These are phyloP conservation scores for Zaprionus inermis DNA, from an alignment of 1,140 invertebrate species.

Conservation along the genomic window DNA sequence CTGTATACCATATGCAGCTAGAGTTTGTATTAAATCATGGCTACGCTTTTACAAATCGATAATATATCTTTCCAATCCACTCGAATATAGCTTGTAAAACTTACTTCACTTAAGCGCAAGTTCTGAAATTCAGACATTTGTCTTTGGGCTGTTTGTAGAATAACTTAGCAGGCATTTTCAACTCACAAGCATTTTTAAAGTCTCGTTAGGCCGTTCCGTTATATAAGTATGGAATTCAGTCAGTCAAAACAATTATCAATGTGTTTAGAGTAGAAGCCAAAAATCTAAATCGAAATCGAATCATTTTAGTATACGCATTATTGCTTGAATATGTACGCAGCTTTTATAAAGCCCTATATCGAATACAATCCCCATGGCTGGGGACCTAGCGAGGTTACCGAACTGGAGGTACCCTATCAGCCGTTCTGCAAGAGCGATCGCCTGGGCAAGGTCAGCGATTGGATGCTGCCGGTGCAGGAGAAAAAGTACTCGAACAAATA, in stretches of 20 bases:
- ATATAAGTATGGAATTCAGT: background rate
- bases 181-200: background rate
- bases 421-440: conserved; percentile 98
- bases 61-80: no score
- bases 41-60: no score
- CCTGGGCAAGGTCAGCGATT: conserved; percentile 98
- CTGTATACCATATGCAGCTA: background rate
- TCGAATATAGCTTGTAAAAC: no score
- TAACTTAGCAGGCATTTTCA: background rate
- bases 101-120: no score
- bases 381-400: conserved; percentile 97
- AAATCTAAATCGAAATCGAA: conserved; percentile 10
- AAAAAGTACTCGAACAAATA: conserved; percentile 97
- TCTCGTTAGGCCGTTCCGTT: background rate
- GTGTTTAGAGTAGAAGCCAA: background rate
- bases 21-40: background rate
- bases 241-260: conserved; percentile 7
- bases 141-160: no score
- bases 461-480: conserved; percentile 96
- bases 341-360: conserved; percentile 73
- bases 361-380: conserved; percentile 88
- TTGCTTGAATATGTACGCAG: conserved; percentile 28
- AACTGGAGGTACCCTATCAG: conserved; percentile 98
- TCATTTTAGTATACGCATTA: background rate
- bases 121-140: no score